Conservation (phyloP, 92 coral and sea anemone species). For the Palythoa grandis region DNA sequence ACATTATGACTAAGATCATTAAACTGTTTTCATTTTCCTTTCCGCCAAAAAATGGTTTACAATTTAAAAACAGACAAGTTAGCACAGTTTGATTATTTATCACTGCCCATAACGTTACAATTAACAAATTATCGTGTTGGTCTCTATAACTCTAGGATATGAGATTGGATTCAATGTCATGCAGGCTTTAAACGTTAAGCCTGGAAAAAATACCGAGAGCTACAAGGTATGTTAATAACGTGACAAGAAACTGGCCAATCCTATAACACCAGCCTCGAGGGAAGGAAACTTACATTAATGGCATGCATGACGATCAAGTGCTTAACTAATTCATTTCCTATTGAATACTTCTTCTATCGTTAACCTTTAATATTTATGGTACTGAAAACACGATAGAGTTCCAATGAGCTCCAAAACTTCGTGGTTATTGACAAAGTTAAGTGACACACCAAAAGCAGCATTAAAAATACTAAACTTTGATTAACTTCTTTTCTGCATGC, state of each 20-base stretch:
- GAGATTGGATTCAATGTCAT: not conserved
- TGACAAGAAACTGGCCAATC: not conserved
- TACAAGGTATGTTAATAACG: not conserved
- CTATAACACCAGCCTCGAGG: not conserved
- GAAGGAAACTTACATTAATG: not conserved
- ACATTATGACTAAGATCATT: not conserved
- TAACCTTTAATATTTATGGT: too few species aligned
- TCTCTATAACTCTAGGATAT: not conserved
- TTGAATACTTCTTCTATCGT: too few species aligned
- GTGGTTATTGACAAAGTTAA: too few species aligned
- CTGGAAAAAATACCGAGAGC: not conserved
- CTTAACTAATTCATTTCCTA: too few species aligned
- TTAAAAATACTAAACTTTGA: too few species aligned
- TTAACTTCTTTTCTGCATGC: too few species aligned
- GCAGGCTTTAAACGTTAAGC: not conserved
- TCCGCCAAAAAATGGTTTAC: too few species aligned
- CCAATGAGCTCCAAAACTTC: too few species aligned
- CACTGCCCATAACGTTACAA: not conserved
- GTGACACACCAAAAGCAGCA: too few species aligned
- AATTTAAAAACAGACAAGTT: not conserved
- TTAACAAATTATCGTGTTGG: slow-evolving; percentile 18
- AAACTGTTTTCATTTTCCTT: not conserved
- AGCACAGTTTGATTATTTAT: not conserved
- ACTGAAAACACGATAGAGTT: too few species aligned
- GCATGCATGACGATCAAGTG: too few species aligned